Conservation (phyloP, 1,140 invertebrate species). For the Megalonaias nervosa region DNA sequence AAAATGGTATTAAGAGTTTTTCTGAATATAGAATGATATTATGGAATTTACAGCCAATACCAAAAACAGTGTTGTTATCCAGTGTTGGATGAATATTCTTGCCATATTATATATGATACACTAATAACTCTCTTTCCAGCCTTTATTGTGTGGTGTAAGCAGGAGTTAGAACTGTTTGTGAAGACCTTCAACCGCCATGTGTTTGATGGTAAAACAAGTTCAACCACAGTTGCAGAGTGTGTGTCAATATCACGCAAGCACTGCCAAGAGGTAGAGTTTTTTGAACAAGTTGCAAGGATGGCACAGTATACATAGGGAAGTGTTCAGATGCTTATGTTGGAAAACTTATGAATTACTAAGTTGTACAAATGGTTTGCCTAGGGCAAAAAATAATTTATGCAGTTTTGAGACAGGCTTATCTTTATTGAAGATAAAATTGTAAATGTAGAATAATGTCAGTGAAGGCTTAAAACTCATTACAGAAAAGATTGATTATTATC, state of each 20-base stretch:
- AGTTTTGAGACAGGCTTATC: neutral
- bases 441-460: too few species aligned
- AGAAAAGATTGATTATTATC: too few species aligned
- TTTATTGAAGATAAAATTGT: too few species aligned
- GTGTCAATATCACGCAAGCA: constrained; percentile 84
- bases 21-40: too few species aligned
- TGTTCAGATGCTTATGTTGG: neutral
- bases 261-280: constrained; percentile 78
- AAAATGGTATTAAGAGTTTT: too few species aligned
- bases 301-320: neutral
- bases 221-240: constrained; percentile 90
- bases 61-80: too few species aligned
- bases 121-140: constrained; percentile 74
- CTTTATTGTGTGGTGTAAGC: constrained; percentile 91
- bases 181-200: constrained; percentile 90
- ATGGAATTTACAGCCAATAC: too few species aligned
- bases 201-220: constrained; percentile 88
- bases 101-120: too few species aligned
- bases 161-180: constrained; percentile 87
- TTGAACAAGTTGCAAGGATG: neutral
- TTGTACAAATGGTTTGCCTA: neutral
- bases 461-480: too few species aligned
- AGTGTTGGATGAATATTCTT: too few species aligned
- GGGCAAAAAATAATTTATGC: neutral
- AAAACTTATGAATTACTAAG: too few species aligned